Conservation (phyloP, 2,888 invertebrate species). For the Rugalucina vietnamica region DNA sequence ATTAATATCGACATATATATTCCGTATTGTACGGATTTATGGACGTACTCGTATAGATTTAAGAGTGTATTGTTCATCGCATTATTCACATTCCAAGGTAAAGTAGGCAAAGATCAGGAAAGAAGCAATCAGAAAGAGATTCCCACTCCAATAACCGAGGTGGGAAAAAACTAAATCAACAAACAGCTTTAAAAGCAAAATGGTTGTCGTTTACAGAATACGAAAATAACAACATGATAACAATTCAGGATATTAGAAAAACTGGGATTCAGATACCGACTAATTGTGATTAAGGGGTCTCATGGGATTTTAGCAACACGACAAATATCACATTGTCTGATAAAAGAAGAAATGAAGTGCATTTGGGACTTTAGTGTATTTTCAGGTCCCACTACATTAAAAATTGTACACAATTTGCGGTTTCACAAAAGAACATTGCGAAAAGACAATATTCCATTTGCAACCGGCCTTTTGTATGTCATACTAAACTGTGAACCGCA, state of each 20-base stretch:
- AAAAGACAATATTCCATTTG: too few relatives aligned
- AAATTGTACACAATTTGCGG: too few relatives aligned
- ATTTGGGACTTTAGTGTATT: too few relatives aligned
- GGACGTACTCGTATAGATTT: background rate
- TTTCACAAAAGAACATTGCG: too few relatives aligned
- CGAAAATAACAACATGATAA: background rate
- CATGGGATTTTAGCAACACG: background rate
- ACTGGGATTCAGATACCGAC: background rate
- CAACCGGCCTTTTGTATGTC: too few relatives aligned
- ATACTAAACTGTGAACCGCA: too few relatives aligned
- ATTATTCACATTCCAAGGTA: background rate
- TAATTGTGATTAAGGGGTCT: background rate
- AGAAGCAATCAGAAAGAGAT: too few relatives aligned
- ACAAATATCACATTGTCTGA: background rate
- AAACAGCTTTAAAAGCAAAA: background rate
- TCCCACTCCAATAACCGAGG: too few relatives aligned
- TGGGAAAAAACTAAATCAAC: too few relatives aligned
- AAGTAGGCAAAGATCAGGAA: too few relatives aligned
- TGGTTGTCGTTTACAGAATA: background rate
- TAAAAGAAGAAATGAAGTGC: slow-evolving; percentile 1
- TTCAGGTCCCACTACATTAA: too few relatives aligned
- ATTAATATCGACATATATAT: background rate
- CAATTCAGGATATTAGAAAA: background rate
- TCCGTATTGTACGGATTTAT: background rate
- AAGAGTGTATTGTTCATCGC: background rate